Evolutionary conservation across 2,797 vertebrate species (phyloP).

Genomic region (Gorsachius magnificus): DNA sequence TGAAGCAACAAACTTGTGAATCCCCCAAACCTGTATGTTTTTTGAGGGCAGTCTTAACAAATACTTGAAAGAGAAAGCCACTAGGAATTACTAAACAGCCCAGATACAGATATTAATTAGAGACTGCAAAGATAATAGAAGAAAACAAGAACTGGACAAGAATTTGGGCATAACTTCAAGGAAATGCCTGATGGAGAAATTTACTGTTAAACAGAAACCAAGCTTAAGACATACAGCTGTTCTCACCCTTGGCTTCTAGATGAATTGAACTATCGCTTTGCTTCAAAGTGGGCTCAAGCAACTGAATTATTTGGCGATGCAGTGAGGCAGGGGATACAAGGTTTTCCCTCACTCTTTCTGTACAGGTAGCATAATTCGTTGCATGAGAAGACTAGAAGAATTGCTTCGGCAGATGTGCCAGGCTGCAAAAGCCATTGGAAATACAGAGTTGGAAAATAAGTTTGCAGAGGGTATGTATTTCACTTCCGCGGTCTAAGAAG

Average conservation of each 20-base stretch:
- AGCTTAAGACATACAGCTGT: not conserved
- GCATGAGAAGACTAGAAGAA: constrained; percentile 96
- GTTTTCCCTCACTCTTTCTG: not conserved
- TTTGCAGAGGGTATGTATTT: constrained; percentile 86
- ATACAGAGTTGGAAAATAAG: constrained; percentile 97
- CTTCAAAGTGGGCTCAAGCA: not conserved
- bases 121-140: not conserved
- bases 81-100: not conserved
- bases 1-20: not conserved
- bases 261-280: not conserved
- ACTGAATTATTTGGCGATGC: not conserved
- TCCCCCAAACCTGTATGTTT: rapidly evolving
- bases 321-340: not conserved
- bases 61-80: not conserved
- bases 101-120: not conserved
- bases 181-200: not conserved
- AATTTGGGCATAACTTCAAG: not conserved
- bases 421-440: constrained; percentile 97
- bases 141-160: not conserved
- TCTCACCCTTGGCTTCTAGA: not conserved
- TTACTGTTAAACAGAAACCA: not conserved
- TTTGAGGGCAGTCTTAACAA: not conserved
- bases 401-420: constrained; percentile 97
- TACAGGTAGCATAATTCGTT: constrained; percentile 84
- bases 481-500: not conserved